A percentile compares a stretch with the other conserved stretches of the same genome.
phyloP scores from a whole-genome alignment of 2,113 vertebrate species.

The Acrocephalus arundinaceus region DNA sequence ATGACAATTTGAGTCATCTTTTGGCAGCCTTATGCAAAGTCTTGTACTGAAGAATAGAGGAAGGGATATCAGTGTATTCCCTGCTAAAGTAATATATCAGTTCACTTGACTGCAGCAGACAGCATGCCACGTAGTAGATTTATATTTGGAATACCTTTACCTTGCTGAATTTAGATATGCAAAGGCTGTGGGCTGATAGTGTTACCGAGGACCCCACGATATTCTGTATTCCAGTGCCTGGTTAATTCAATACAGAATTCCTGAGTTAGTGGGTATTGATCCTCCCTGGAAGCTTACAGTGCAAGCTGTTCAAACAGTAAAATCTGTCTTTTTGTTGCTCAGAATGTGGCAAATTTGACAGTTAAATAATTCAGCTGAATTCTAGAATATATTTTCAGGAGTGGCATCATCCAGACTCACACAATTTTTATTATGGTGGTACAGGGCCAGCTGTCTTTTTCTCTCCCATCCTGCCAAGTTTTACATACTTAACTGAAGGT shows the following conservation, averaged over 20 bases:
- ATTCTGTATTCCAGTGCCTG: not conserved
- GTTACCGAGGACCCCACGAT: not conserved
- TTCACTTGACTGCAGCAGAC: slow-evolving; percentile 8
- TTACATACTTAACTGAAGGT: not conserved
- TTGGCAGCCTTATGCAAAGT: not conserved
- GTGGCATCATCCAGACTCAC: not conserved
- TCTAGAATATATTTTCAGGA: not conserved
- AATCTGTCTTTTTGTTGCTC: not conserved
- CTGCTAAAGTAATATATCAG: not conserved
- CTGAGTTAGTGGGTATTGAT: not conserved
- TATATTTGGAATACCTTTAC: not conserved
- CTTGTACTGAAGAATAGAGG: not conserved
- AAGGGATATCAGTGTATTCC: not conserved
- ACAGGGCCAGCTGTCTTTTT: not conserved
- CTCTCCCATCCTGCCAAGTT: not conserved
- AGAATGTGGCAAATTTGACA: not conserved
- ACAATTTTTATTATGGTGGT: not conserved
- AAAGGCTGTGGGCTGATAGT: not conserved
- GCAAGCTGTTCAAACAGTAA: not conserved
- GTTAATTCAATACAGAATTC: not conserved
- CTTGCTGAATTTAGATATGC: slow-evolving; percentile 17
- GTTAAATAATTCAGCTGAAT: not conserved
- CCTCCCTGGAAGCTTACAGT: not conserved
- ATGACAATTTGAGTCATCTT: not conserved
- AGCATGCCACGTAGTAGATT: not conserved